Conservation (phyloP, 2,797 vertebrate genomes). For the Poeciliopsis infans region DNA sequence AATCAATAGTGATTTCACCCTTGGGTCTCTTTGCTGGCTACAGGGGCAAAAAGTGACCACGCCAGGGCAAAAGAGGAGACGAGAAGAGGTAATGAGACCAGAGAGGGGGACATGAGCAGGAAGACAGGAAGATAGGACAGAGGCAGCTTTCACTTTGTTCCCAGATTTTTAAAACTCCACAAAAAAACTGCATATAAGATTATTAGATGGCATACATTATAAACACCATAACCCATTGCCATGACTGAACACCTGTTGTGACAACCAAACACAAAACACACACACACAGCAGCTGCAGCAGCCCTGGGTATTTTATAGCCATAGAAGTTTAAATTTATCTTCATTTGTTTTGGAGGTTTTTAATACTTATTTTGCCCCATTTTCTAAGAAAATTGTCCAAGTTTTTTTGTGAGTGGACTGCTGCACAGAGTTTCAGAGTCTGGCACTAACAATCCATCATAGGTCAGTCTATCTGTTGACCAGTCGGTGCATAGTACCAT, state of each 20-base stretch:
- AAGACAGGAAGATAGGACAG: neutral
- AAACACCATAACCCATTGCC: constrained; percentile 15
- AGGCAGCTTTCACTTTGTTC: neutral
- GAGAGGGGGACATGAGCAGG: constrained; percentile 26
- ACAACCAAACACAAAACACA: constrained; percentile 37
- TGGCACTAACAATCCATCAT: neutral
- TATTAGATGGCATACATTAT: neutral
- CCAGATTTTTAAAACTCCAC: neutral
- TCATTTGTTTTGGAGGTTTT: neutral
- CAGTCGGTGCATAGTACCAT: neutral
- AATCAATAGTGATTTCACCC: constrained; percentile 79
- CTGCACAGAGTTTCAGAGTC: neutral
- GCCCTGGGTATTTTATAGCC: neutral
- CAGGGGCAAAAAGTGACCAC: constrained; percentile 55
- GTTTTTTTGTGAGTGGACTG: neutral
- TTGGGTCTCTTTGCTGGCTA: constrained; percentile 47
- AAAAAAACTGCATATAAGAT: constrained; percentile 11
- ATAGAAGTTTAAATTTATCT: neutral
- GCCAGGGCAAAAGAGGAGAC: constrained; percentile 38
- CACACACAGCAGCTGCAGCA: neutral
- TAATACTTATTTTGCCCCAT: neutral
- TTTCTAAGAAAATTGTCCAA: neutral
- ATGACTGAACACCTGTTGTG: constrained; percentile 38
- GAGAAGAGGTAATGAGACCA: constrained; percentile 52
- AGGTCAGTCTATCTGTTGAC: neutral